Evolutionary conservation across 2,113 vertebrate genomes (phyloP), one percentile per base, ranked within the genome.

Genomic region (Delphinus delphis): DNA sequence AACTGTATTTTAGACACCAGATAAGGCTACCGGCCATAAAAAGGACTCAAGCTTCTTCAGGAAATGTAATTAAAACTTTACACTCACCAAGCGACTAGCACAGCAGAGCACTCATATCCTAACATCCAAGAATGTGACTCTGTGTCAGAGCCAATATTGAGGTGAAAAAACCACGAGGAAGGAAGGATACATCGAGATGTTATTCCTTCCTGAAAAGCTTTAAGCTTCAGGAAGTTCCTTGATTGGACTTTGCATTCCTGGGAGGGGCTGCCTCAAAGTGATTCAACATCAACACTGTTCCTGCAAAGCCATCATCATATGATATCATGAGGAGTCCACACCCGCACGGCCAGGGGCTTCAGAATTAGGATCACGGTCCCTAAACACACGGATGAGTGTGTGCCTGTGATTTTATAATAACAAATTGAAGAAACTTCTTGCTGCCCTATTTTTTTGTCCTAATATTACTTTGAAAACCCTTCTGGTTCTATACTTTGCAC

Each of bases 161-260:
- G 25, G 83, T 41, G 82, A 97, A 79, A 81, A 92, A 89, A 88
- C 8, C 74, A 68, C 0, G 93, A 70, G 83, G 80, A 96, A 70
- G 83, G 80, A 62, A 70, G 83, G 80, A 62, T 65, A 74, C 25
- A 67, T 90, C 14, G 86, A 82, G 93, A 92, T 77, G 65, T 92
- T 82, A 88, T 87, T 94, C 21, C 77, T 73, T 55, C 89, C 53
- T 90, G 77, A 79, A 96, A 93, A 73, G 70, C n/a, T 90, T 97
- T 58, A 84, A 36, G 41, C 36, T 92, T 95, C 74, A 90, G 87
- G 96, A 98, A 96, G 84, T 85, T 65, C 65, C 87, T 80, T 94
- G 94, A 95, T 81, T 96, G 67, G 67, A 84, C 60, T 96, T 94
- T 33, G 63, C 89, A 80, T 68, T 76, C 71, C n/a, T 77, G 81